Evolutionary conservation across 1,140 invertebrate genomes (phyloP).

Genomic region (Calliopsis andreniformis): DNA sequence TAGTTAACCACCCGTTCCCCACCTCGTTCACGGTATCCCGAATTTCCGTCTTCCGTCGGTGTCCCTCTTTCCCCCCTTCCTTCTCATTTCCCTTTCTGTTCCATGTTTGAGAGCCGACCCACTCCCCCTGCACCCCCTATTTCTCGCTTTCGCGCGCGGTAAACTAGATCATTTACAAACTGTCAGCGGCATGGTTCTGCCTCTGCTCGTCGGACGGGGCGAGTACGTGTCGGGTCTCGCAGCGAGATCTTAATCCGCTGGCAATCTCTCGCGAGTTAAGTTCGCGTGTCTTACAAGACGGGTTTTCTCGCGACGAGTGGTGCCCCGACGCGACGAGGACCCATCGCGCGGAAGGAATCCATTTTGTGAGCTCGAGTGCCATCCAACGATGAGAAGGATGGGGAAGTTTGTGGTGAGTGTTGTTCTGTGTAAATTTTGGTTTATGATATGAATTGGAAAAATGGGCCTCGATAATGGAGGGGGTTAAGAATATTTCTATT

Average conservation of each 20-base stretch:
- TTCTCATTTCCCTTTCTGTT: conserved; percentile 51
- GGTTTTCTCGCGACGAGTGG: conserved; percentile 10
- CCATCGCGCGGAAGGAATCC: no score
- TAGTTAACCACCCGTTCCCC: conserved; percentile 60
- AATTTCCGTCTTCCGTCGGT: conserved; percentile 25
- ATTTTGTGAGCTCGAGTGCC: background rate
- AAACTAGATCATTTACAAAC: conserved; percentile 76
- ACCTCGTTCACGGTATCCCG: conserved; percentile 14
- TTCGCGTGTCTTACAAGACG: conserved; percentile 18
- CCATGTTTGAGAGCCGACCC: conserved; percentile 24
- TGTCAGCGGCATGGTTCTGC: conserved; percentile 67
- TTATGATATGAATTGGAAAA: no score
- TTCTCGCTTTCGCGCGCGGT: conserved; percentile 53
- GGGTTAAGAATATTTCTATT: no score
- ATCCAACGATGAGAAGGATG: background rate
- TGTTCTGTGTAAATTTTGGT: no score
- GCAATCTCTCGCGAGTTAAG: conserved; percentile 59
- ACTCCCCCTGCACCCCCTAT: conserved; percentile 6
- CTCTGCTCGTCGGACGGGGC: conserved; percentile 16
- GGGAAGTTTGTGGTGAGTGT: no score
- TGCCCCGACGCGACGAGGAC: no score
- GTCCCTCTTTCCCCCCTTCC: background rate
- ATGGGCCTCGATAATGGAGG: no score
- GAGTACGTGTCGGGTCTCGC: conserved; percentile 45
- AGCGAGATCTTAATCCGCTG: conserved; percentile 61